Evolutionary conservation across 2,888 invertebrate species (phyloP).

Genomic region (Rhopalosiphum nymphaeae): DNA sequence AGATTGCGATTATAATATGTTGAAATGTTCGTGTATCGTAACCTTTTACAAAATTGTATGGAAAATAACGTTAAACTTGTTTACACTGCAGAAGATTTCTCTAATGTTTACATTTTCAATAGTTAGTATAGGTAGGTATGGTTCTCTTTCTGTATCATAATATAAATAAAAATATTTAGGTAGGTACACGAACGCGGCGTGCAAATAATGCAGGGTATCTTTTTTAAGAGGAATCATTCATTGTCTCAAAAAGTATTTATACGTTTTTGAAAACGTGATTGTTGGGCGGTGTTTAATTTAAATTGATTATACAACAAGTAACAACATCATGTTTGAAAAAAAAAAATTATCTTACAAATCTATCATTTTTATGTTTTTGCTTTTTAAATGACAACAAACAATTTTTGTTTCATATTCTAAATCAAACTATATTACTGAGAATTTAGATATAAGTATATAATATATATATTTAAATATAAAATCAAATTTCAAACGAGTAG

Average conservation of each 20-base stretch:
- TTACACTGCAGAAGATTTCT: not conserved
- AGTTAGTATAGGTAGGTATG: not conserved
- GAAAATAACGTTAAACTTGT: not conserved
- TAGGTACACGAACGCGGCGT: not conserved
- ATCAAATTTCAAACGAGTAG: not conserved
- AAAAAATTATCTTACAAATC: not conserved
- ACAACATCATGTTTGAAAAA: not conserved
- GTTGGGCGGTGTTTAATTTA: too few relatives aligned
- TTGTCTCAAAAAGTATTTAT: not conserved
- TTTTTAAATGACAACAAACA: not conserved
- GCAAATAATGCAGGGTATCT: not conserved
- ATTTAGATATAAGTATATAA: not conserved
- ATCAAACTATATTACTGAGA: not conserved
- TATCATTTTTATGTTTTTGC: not conserved
- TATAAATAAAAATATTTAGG: not conserved
- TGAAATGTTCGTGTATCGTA: not conserved
- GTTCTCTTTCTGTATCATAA: not conserved
- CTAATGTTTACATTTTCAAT: not conserved
- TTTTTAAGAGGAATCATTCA: not conserved
- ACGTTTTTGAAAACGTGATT: not conserved
- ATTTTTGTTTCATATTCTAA: not conserved
- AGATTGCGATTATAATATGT: not conserved
- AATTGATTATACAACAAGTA: not conserved
- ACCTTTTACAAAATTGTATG: not conserved
- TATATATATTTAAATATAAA: too few relatives aligned